phyloP scores from a whole-genome alignment of 92 coral and sea anemone genomes.

The Siderastrea radians region DNA sequence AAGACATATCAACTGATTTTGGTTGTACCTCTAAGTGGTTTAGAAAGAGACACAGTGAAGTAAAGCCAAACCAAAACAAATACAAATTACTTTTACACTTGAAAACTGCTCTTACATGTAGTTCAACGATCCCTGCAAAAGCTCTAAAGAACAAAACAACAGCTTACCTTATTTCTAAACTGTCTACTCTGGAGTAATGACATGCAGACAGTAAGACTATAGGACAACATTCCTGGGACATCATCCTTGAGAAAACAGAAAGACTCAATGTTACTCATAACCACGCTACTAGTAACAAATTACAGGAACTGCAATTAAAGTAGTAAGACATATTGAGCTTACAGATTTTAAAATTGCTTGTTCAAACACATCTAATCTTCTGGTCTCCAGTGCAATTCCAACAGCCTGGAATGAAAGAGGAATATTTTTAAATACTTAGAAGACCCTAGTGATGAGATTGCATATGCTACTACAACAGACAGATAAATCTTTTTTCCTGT shows the following conservation, averaged over 20 bases:
- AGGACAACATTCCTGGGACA: conserved; percentile 86
- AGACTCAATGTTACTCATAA: not conserved
- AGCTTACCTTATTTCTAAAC: conserved; percentile 90
- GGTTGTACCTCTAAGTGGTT: too few relatives aligned
- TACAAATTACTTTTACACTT: not conserved
- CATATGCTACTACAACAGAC: too few relatives aligned
- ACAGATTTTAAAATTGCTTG: conserved; percentile 97
- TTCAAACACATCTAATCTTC: conserved; percentile 94
- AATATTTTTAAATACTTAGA: not conserved
- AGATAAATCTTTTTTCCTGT: too few relatives aligned
- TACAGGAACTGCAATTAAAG: not conserved
- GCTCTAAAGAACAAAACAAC: not conserved
- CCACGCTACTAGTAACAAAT: not conserved
- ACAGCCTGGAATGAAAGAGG: conserved; percentile 78
- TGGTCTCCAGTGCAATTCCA: conserved; percentile 96
- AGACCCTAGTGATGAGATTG: too few relatives aligned
- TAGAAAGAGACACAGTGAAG: too few relatives aligned
- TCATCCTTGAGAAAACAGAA: conserved; percentile 78
- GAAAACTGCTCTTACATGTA: not conserved
- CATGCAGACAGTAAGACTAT: conserved; percentile 95
- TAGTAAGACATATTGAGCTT: conserved; percentile 21
- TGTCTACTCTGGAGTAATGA: conserved; percentile 95
- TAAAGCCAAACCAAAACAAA: not conserved
- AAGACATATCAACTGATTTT: too few relatives aligned
- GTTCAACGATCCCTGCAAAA: not conserved